Conservation (phyloP, 2,888 invertebrate species). For the Lithophane leautieri region DNA sequence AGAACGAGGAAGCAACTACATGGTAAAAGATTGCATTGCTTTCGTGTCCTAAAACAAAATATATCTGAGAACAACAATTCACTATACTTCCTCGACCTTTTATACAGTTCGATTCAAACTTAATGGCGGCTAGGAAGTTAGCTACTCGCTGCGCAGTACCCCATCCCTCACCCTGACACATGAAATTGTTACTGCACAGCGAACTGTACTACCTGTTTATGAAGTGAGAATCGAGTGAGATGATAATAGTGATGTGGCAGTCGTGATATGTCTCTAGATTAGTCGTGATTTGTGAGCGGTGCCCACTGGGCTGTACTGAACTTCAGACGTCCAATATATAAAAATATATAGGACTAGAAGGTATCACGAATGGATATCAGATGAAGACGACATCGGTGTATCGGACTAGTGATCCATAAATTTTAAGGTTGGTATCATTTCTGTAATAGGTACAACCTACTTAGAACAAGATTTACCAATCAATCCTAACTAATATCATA, state of each 20-base stretch:
- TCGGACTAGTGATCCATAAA: background rate
- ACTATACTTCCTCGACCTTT: background rate
- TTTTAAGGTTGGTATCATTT: background rate
- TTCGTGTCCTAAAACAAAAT: background rate
- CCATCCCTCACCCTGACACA: no score
- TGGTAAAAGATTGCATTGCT: background rate
- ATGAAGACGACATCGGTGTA: background rate
- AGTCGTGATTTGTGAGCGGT: constrained; percentile 76
- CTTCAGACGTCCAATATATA: constrained; percentile 24
- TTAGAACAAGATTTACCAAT: background rate
- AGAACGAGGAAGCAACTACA: background rate
- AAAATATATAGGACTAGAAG: constrained; percentile 20
- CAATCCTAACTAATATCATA: no score
- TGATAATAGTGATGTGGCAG: constrained; percentile 54
- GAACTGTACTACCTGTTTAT: background rate
- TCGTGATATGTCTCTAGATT: constrained; percentile 77
- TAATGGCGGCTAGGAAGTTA: no score
- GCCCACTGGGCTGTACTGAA: constrained; percentile 53
- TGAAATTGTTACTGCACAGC: no score
- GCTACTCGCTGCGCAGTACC: no score
- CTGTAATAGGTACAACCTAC: background rate
- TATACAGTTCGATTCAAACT: no score
- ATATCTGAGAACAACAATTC: background rate
- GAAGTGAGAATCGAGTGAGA: constrained; percentile 57
- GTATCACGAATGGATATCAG: constrained; percentile 19